Base-by-base conservation (phyloP, 1,140 invertebrate genomes). In the Archegozetes longisetosus region DNA sequence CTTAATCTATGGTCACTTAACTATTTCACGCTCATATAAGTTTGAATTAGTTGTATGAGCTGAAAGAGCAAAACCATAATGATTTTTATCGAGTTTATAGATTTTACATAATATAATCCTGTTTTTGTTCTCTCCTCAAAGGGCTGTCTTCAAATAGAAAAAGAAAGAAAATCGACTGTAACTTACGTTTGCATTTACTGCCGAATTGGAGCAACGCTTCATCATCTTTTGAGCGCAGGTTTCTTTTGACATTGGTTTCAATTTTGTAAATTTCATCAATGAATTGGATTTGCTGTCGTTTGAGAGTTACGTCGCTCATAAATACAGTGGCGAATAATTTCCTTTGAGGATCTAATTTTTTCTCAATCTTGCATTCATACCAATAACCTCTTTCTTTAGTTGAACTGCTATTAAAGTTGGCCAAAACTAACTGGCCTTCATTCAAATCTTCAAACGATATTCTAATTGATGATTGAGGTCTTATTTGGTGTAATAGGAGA, bases 331-430 rank as follows among this genome's bases (percentile, higher is more conserved):
- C 72, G 56, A 62, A 59, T 4, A 74, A 26, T 58, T 72, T 73
- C 14, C 71, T 61, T 9, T 66, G 71, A 27, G 70, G 65, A 53
- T 72, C 71, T 3, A 60, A 68, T n/a, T 71, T 74, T 32, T 52
- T 25, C 50, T 47, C 24, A 25, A 82, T 69, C n/a, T 73, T 68
- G 62, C 75, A 74, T 54, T 83, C 83, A 72, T 80, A 87, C 86
- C 86, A 88, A 68, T 80, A 78, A 13, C 86, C 86, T 69, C 78
- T 74, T 68, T 79, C 75, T 27, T 77, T 72, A 1, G 81, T 80
- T 25, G 82, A 73, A 65, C 87, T 84, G 47, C 81, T 74, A 68
- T 88, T 87, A 65, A 84, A 81, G 74, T 88, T 88, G 0, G 83
- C 74, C 77, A 89, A 80, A 3, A 88, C 77, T 61, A 66, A 77